phyloP scores from a whole-genome alignment of 2,888 invertebrate genomes.

The Dioctria rufipes region DNA sequence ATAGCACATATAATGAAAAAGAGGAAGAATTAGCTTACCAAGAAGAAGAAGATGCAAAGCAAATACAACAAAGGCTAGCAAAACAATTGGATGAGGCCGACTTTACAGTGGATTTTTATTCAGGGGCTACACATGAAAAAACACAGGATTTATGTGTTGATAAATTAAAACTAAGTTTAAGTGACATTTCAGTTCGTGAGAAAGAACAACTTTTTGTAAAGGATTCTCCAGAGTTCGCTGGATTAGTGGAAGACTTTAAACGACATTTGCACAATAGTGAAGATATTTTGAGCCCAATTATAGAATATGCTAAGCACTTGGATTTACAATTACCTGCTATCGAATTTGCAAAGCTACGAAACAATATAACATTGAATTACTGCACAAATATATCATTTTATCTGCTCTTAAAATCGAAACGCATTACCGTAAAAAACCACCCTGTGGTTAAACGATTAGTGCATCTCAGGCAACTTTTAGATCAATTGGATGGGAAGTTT shows the following conservation, averaged over 20 bases:
- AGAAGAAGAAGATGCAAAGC: slow-evolving; percentile 88
- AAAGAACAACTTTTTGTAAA: slow-evolving; percentile 84
- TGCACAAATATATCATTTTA: slow-evolving; percentile 90
- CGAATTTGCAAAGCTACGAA: slow-evolving; percentile 81
- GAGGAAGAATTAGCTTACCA: slow-evolving; percentile 83
- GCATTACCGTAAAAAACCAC: slow-evolving; percentile 82
- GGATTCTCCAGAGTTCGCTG: slow-evolving; percentile 89
- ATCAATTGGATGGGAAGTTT: slow-evolving; percentile 81
- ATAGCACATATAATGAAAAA: slow-evolving; percentile 71
- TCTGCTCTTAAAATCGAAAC: slow-evolving; percentile 79
- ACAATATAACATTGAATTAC: slow-evolving; percentile 83
- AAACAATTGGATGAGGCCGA: slow-evolving; percentile 86
- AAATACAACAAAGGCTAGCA: slow-evolving; percentile 83
- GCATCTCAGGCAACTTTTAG: slow-evolving; percentile 83
- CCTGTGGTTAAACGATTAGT: slow-evolving; percentile 90
- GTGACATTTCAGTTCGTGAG: slow-evolving; percentile 82
- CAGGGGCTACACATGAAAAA: slow-evolving; percentile 63
- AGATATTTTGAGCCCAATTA: slow-evolving; percentile 78
- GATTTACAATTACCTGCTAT: slow-evolving; percentile 78
- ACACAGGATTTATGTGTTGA: slow-evolving; percentile 72
- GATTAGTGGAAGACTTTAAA: slow-evolving; percentile 85
- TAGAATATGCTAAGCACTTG: slow-evolving; percentile 75
- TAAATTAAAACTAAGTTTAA: slow-evolving; percentile 83
- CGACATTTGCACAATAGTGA: slow-evolving; percentile 79
- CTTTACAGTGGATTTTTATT: slow-evolving; percentile 77